Evolutionary conservation across 2,113 vertebrate species (phyloP), one percentile per base, ranked within the genome.

Genomic region (Cyprinodon tularosa): DNA sequence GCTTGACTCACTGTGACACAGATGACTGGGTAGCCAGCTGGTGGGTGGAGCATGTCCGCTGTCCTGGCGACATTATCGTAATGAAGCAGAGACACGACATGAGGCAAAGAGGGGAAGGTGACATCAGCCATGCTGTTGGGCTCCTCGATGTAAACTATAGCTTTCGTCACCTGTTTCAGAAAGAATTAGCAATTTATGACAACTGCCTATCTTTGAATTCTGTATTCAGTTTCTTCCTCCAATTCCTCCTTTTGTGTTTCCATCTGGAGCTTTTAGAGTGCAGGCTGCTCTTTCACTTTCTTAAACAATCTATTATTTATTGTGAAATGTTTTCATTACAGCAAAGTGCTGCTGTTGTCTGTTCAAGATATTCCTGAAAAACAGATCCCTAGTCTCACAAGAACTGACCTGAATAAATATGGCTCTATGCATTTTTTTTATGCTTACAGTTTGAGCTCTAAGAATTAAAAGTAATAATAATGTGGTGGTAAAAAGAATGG

Each of bases 71-170:
- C 87, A 81, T 96, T 94, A 50, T 97, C 96, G 17, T 98, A 98
- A 75, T 94, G 92, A 81, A 98, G 88, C 75, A 99, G 92, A 4
- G 97, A 98, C 48, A 94, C 91, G 64, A 99, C 93, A 72, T 95
- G 95, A 66, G 97, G 97, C 68, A 95, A 84, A 0, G 97, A 98
- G 9, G 97, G 97, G 91, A 99, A 99, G 47, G 97, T 98, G 84
- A 98, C 96, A 15, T 98, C 97, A 1, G 96, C 97, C 96, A 97
- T 95, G 88, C 95, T 97, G 92, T 94, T 95, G 77, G 93, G 92
- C 93, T 98, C 97, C 89, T 98, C 97, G 37, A 98, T 96, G 84
- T 97, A 97, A 57, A 98, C 95, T 62, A 97, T 96, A 29, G 94
- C 96, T 90, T 98, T 98, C 78, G 93, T 93, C 45, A 92, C 81